Percentiles rank a stretch among this genome's conserved stretches.
phyloP scores from a whole-genome alignment of 2,797 vertebrate genomes.

The Poecilia velifera region DNA sequence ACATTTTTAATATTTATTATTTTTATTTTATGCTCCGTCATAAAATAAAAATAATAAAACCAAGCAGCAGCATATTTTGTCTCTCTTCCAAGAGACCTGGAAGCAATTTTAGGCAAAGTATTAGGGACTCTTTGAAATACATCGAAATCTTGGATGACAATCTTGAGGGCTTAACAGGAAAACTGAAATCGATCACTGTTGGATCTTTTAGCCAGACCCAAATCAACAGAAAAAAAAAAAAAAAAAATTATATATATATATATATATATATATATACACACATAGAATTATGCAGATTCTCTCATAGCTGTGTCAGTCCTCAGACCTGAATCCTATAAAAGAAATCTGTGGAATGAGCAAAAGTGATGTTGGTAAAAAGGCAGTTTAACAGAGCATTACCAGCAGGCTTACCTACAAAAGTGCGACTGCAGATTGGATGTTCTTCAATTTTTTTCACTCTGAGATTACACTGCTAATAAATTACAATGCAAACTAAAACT shows the following conservation, averaged over 20 bases:
- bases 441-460: not conserved
- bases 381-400: not conserved
- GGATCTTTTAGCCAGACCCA: not conserved
- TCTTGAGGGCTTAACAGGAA: not conserved
- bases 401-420: not conserved
- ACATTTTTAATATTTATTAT: not conserved
- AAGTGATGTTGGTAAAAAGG: not conserved
- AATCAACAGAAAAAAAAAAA: not conserved
- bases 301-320: not conserved
- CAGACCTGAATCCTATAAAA: not conserved
- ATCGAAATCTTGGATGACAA: not conserved
- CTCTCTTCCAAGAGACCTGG: not conserved
- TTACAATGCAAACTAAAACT: not conserved
- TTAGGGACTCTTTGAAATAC: not conserved
- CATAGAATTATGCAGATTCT: not conserved
- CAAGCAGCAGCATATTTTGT: not conserved
- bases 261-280: too few relatives aligned
- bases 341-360: not conserved
- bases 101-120: not conserved
- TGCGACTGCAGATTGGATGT: not conserved
- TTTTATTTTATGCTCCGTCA: not conserved
- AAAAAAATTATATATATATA: too few relatives aligned
- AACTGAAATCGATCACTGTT: not conserved
- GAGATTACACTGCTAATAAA: not conserved
- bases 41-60: not conserved